Conservation (phyloP, 2,888 invertebrate species). For the Phalera bucephala region DNA sequence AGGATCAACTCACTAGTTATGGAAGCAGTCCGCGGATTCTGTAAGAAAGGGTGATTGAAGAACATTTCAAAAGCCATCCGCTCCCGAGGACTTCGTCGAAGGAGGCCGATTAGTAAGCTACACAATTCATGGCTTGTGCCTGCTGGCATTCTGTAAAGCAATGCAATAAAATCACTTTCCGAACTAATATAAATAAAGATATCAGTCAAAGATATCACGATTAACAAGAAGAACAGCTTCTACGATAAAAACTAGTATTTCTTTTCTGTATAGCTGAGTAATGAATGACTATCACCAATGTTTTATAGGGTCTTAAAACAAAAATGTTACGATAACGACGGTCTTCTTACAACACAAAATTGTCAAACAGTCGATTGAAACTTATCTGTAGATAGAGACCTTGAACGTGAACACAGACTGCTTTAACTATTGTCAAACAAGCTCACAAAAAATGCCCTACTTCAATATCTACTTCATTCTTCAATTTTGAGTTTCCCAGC, state of each 20-base stretch:
- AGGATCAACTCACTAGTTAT: constrained; percentile 72
- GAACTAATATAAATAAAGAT: too few species aligned
- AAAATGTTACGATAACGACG: constrained; percentile 2
- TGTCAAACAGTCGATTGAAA: constrained; percentile 16
- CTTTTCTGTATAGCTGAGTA: too few species aligned
- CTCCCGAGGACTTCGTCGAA: constrained; percentile 96
- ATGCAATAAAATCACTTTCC: neutral
- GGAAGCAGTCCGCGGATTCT: constrained; percentile 83
- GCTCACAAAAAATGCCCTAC: constrained; percentile 9
- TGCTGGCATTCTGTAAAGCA: constrained; percentile 91
- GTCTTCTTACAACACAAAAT: constrained; percentile 17
- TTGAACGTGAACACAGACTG: constrained; percentile 18
- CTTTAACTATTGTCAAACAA: constrained; percentile 11
- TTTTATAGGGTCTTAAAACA: neutral
- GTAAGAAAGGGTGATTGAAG: constrained; percentile 96
- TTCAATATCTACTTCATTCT: neutral
- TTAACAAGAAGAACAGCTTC: too few species aligned
- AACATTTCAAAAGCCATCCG: constrained; percentile 98
- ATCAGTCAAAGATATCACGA: too few species aligned
- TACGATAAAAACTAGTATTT: too few species aligned
- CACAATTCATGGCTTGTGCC: constrained; percentile 96
- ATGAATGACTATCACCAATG: neutral
- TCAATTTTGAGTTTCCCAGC: too few species aligned
- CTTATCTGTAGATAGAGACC: constrained; percentile 11
- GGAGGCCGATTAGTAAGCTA: constrained; percentile 92